A percentile compares a stretch with the other conserved stretches of the same genome.
These are phyloP conservation scores for Temnothorax rugatulus DNA, from an alignment of 2,888 invertebrate species.

Conservation along the genomic window DNA sequence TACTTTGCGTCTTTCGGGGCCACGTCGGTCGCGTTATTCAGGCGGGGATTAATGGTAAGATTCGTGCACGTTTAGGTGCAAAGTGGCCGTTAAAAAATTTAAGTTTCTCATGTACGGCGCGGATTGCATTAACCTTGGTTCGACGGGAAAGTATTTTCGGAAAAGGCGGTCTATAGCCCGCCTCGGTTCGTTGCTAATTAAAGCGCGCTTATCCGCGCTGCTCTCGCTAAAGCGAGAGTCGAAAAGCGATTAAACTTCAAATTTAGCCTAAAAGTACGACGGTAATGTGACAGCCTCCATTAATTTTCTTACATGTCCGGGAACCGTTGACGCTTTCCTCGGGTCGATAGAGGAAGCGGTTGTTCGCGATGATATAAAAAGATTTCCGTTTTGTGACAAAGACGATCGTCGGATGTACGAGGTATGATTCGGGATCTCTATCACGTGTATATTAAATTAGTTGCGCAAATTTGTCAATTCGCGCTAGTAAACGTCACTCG, in stretches of 20 bases:
- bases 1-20: slow-evolving; percentile 13
- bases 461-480: slow-evolving; percentile 13
- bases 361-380: slow-evolving; percentile 64
- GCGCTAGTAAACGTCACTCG: slow-evolving; percentile 48
- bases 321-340: slow-evolving; percentile 60
- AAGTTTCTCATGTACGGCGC: slow-evolving; percentile 31
- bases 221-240: slow-evolving; percentile 57
- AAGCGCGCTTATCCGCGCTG: slow-evolving; percentile 57
- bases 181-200: slow-evolving; percentile 61
- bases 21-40: slow-evolving; percentile 27
- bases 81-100: slow-evolving; percentile 51
- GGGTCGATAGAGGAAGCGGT: slow-evolving; percentile 43
- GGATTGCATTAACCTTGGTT: slow-evolving; percentile 66
- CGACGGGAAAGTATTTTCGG: slow-evolving; percentile 64
- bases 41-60: slow-evolving; percentile 22
- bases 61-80: slow-evolving; percentile 18
- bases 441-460: slow-evolving; percentile 16
- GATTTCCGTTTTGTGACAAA: slow-evolving; percentile 37
- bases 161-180: slow-evolving; percentile 37
- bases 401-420: not conserved
- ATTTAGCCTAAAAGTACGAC: slow-evolving; percentile 62
- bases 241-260: slow-evolving; percentile 60
- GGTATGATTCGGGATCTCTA: not conserved
- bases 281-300: slow-evolving; percentile 63
- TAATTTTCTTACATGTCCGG: slow-evolving; percentile 58